Evolutionary conservation across 2,888 invertebrate genomes (phyloP), one percentile per base, ranked within the genome.

Genomic region (Acanthosoma haemorrhoidale): DNA sequence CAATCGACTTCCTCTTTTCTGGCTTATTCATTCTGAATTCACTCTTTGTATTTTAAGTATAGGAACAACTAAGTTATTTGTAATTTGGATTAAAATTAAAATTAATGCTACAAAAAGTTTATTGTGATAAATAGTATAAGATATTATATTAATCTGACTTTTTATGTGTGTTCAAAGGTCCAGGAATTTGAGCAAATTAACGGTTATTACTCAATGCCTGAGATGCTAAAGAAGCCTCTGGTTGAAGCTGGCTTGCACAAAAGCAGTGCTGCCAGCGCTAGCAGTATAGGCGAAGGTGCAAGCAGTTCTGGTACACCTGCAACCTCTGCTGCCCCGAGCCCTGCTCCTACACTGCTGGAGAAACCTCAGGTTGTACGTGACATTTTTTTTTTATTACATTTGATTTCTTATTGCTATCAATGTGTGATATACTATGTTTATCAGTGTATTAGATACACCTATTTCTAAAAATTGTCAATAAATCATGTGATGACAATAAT

Each of bases 111-210:
- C n/a, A n/a, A n/a, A n/a, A n/a, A n/a, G n/a, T n/a, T n/a, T n/a
- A n/a, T n/a, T n/a, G n/a, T n/a, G n/a, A n/a, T n/a, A n/a, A n/a
- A n/a, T n/a, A n/a, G n/a, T n/a, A n/a, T 32, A 32, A 4, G 5
- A 32, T 32, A 32, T 9, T 32, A 32, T 32, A 32, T 9, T 32
- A 9, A 32, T 32, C 4, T 32, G 32, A 38, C n/a, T 38, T 38
- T 38, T n/a, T 38, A 15, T 25, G 9, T 59, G 8, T 29, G 1
- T 71, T 72, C 69, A 11, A 70, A 85, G 85, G 96, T 98, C 34
- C 97, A 97, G 79, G 99, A 99, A 79, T 99, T 99, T 80, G 99
- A 99, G 79, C 91, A 92, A 78, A 96, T 97, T 73, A 99, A 99
- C 79, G 98, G 98, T 1, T 92, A 93, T 76, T 96, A 96, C 80